A percentile compares a stretch with the other conserved stretches of the same genome.
phyloP scores from a whole-genome alignment of 1,140 invertebrate genomes.

The Aphidius gifuensis region DNA sequence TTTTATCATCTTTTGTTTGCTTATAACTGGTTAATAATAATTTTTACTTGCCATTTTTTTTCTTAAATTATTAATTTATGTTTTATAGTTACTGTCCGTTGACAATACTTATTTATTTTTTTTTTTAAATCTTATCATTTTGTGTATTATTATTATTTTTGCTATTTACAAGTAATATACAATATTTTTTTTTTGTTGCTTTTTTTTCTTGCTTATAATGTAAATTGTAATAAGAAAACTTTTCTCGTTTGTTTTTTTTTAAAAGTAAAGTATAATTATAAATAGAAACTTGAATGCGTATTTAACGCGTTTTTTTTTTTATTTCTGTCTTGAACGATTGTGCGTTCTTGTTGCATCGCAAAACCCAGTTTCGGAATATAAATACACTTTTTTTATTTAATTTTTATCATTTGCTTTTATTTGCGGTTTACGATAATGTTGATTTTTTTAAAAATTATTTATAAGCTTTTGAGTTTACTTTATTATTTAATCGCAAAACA shows the following conservation, averaged over 20 bases:
- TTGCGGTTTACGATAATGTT: background rate
- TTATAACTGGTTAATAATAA: slow-evolving; percentile 50
- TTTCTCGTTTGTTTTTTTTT: slow-evolving; percentile 36
- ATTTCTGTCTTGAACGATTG: slow-evolving; percentile 30
- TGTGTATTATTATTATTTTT: slow-evolving; percentile 34
- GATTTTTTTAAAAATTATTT: slow-evolving; percentile 42
- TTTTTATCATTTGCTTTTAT: background rate
- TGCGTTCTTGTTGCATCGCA: slow-evolving; percentile 29
- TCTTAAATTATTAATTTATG: slow-evolving; percentile 46
- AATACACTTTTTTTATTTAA: slow-evolving; percentile 36
- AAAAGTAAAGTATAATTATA: slow-evolving; percentile 34
- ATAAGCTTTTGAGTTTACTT: slow-evolving; percentile 45
- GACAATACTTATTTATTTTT: slow-evolving; percentile 33
- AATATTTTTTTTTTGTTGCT: slow-evolving; percentile 27
- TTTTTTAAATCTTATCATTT: slow-evolving; percentile 48
- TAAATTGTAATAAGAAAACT: slow-evolving; percentile 41
- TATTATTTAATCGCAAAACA: background rate
- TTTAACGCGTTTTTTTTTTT: background rate
- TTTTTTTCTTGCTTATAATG: slow-evolving; percentile 30
- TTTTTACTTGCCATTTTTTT: slow-evolving; percentile 35
- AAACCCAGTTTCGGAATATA: slow-evolving; percentile 38
- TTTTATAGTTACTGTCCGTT: slow-evolving; percentile 28
- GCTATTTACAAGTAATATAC: slow-evolving; percentile 48
- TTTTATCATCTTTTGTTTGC: slow-evolving; percentile 43
- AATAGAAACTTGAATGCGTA: slow-evolving; percentile 45